A percentile compares a stretch with the other conserved stretches of the same genome.
Conservation (phyloP, 1,140 invertebrate genomes). For the Geopemphigus sp. region DNA sequence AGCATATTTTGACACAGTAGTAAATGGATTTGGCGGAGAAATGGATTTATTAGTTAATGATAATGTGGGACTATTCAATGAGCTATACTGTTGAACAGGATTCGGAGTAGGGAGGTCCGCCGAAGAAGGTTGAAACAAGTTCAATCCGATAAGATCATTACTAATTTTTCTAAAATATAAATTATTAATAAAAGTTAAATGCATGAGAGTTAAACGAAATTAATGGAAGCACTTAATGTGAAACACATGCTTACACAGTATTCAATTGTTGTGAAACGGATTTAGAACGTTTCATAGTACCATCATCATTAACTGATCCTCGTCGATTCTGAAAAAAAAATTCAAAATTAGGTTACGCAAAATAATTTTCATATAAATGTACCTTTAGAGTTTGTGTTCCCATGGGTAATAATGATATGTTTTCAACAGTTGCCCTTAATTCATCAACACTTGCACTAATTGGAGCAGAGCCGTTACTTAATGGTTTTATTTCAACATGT, state of each 20-base stretch:
- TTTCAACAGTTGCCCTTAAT: conserved; percentile 85
- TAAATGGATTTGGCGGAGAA: conserved; percentile 45
- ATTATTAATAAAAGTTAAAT: conserved; percentile 53
- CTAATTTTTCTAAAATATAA: conserved; percentile 64
- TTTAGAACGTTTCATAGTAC: conserved; percentile 73
- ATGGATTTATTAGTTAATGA: conserved; percentile 46
- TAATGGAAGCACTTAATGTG: no score
- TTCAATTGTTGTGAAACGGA: conserved; percentile 72
- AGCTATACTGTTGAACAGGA: conserved; percentile 77
- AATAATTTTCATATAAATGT: background rate
- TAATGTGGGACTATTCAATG: conserved; percentile 62
- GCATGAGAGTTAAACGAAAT: no score
- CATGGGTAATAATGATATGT: conserved; percentile 81
- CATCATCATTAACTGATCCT: conserved; percentile 65
- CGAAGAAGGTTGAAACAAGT: conserved; percentile 62
- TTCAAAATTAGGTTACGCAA: background rate
- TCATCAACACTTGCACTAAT: conserved; percentile 93
- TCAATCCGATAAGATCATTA: conserved; percentile 75
- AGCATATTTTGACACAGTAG: conserved; percentile 33
- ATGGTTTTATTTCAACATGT: conserved; percentile 91
- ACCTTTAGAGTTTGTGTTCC: conserved; percentile 60
- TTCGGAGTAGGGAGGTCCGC: conserved; percentile 79
- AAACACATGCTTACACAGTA: conserved; percentile 22
- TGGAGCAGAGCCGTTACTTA: conserved; percentile 80
- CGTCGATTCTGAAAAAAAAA: conserved; percentile 58